Evolutionary conservation across 1,140 invertebrate genomes (phyloP), one percentile per base, ranked within the genome.

Genomic region (Drosophila erecta): DNA sequence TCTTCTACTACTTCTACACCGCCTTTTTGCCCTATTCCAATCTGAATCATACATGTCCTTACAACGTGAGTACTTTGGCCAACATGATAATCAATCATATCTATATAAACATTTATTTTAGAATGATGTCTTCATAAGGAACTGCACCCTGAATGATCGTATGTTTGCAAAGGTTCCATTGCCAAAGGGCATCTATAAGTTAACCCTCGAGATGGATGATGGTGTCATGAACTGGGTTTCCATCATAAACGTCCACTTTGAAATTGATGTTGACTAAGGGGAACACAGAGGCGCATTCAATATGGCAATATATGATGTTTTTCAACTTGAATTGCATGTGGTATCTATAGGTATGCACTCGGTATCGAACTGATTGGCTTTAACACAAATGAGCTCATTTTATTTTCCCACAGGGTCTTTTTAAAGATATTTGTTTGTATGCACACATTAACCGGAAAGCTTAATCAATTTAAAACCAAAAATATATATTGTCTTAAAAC

Each of bases 91-190:
- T 30, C 2, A 7, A 47, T 1, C 2, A 11, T 33, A 7, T 35
- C 1, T 15, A 3, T 33, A 30, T 12, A 14, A 14, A 35, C n/a
- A 24, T 22, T 1, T 2, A 17, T 6, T 17, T 35, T 8, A 51
- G 49, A 12, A 20, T 20, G 49, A 51, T 20, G 5, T 51, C 20
- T 20, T 17, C 30, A 11, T 51, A 8, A 51, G 7, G 15, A 51
- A 51, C 15, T 51, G 27, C 30, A 51, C 15, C 49, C 20, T 51
- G 30, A 12, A 20, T 4, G 49, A 51, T 7, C 2, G 30, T 4
- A 51, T 51, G 49, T 51, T 51, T 51, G 2, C 30, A 1, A 51
- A 51, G 49, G 30, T 51, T 20, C 49, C 49, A 33, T 51, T 51
- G 2, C 49, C 49, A 35, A 51, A 51, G 11, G 49, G 49, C 6